These are phyloP conservation scores for Synchiropus splendidus DNA, from an alignment of 2,113 vertebrate species.

Conservation along the genomic window DNA sequence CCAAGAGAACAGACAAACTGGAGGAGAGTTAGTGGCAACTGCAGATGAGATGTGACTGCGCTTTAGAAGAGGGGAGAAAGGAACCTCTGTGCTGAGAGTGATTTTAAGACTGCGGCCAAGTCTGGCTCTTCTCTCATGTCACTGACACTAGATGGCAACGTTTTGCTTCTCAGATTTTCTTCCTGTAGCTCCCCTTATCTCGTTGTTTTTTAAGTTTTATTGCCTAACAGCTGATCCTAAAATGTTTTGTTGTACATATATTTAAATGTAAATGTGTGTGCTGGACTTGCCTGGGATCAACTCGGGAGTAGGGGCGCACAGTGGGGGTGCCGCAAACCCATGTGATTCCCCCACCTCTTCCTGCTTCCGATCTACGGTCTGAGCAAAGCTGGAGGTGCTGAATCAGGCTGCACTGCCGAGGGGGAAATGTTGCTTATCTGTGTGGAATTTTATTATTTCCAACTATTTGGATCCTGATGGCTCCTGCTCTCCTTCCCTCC, in stretches of 20 bases:
- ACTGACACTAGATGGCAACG: conserved; percentile 74
- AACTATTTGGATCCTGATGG: conserved; percentile 44
- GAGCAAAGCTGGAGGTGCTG: conserved; percentile 6
- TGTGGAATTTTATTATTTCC: conserved; percentile 61
- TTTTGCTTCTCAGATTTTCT: conserved; percentile 53
- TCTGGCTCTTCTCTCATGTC: conserved; percentile 23
- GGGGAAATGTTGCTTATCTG: conserved; percentile 56
- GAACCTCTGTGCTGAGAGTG: conserved; percentile 22
- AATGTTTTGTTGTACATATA: conserved; percentile 14
- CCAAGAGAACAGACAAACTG: too few species aligned
- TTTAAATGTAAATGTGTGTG: conserved; percentile 11
- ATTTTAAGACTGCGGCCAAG: conserved; percentile 22
- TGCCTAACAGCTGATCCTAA: conserved; percentile 44
- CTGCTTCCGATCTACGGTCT: conserved; percentile 5
- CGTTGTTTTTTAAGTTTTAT: conserved; percentile 36
- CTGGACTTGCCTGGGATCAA: conserved; percentile 14
- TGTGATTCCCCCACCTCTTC: neutral
- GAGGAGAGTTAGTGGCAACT: too few species aligned
- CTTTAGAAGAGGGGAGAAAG: neutral
- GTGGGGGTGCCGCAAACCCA: conserved; percentile 7
- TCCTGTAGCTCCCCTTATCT: conserved; percentile 1
- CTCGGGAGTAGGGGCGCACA: conserved; percentile 11
- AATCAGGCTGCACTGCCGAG: conserved; percentile 7
- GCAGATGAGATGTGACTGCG: too few species aligned
- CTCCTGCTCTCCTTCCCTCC: conserved; percentile 30